phyloP scores from a whole-genome alignment of 2,797 vertebrate genomes.

The Poecile montanus region DNA sequence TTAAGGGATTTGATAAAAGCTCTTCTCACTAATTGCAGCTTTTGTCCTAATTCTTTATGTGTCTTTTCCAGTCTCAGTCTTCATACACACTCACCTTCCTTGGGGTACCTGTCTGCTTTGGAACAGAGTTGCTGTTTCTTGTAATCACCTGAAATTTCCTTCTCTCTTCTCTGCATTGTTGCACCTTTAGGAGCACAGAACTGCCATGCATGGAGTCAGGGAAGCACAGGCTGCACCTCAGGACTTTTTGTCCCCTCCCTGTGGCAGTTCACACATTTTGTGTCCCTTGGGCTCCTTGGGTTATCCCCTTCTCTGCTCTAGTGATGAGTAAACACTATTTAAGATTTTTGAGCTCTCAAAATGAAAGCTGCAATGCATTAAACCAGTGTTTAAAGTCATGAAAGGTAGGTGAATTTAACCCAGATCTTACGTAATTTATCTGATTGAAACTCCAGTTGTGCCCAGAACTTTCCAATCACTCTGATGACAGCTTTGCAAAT shows the following conservation, averaged over 20 bases:
- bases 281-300: neutral
- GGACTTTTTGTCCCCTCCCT: neutral
- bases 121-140: neutral
- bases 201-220: neutral
- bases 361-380: neutral
- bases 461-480: neutral
- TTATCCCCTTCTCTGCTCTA: neutral
- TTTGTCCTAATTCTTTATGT: neutral
- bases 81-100: neutral
- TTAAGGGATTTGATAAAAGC: neutral
- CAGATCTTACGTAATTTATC: neutral
- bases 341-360: neutral
- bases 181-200: neutral
- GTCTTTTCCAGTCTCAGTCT: neutral
- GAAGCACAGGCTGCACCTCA: neutral
- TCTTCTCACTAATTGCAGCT: neutral
- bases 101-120: neutral
- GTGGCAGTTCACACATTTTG: fast-evolving
- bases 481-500: neutral
- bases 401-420: neutral
- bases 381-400: neutral
- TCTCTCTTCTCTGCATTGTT: neutral
- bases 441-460: neutral
- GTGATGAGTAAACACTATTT: neutral
- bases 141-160: neutral